Evolutionary conservation across 2,113 vertebrate genomes (phyloP), one percentile per base, ranked within the genome.

Genomic region (Cygnus buccinator): DNA sequence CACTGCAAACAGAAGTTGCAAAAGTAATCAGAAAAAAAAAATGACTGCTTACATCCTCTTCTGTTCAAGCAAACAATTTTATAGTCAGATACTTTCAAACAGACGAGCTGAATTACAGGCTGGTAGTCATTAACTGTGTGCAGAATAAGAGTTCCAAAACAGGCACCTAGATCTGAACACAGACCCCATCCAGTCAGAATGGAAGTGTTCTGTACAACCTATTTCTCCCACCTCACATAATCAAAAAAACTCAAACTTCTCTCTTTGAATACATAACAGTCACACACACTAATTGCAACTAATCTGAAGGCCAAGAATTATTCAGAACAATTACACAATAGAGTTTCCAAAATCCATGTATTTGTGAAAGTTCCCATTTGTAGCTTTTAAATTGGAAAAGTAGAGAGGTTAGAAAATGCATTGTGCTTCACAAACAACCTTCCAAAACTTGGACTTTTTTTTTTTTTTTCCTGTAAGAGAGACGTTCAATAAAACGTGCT

Each of bases 1-100:
- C 9, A 46, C 5, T 84, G 46, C 43, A 80, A 84, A 90, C 88
- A 86, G 21, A 65, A 93, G 90, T 90, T 95, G 76, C 86, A 90
- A 94, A 93, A 87, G 44, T 62, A 90, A 92, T 93, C 52, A 92
- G 44, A n/a, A n/a, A 59, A 29, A 61, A 63, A 62, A 95, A 73
- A 73, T 13, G 2, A 1, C 18, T 90, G 41, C 7, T 90, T 93
- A 44, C 43, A 75, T 3, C 15, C 9, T 77, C 16, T 66, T 83
- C 43, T 77, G 31, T 44, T 86, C 63, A 77, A 57, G 26, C 18
- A 90, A 86, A 74, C 1, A 0, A 78, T 84, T 90, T 90, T 57
- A 31, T 35, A 65, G 37, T 54, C 52, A 84, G 57, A 39, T 19
- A 68, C 63, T 81, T 88, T 80, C 52, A 89, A 88, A 52, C 6